phyloP scores from a whole-genome alignment of 2,797 vertebrate species.

The Amazona ochrocephala region DNA sequence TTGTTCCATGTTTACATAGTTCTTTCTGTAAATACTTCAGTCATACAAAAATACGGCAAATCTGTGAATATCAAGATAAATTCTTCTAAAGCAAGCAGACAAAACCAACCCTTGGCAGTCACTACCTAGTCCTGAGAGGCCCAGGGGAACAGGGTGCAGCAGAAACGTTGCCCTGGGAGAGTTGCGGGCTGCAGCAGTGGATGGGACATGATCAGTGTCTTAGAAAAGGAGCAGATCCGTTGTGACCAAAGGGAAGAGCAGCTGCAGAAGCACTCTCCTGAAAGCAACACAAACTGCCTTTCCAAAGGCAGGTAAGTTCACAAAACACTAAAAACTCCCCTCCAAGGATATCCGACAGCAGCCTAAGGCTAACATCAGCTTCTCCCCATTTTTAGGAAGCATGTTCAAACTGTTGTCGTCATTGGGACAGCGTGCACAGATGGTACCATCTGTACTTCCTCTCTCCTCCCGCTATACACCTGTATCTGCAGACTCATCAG shows the following conservation, averaged over 20 bases:
- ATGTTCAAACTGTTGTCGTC: background rate
- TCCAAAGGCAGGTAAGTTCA: background rate
- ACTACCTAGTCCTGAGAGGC: background rate
- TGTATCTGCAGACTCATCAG: background rate
- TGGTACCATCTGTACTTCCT: background rate
- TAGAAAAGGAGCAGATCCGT: background rate
- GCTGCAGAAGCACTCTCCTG: background rate
- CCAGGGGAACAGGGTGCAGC: rapidly evolving
- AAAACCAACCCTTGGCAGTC: background rate
- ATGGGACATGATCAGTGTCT: rapidly evolving
- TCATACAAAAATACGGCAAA: background rate
- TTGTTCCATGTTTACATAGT: background rate
- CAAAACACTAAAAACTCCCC: background rate
- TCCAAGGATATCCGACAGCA: background rate
- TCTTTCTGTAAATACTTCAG: background rate
- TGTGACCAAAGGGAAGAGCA: background rate
- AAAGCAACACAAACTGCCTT: background rate
- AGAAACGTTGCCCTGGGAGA: rapidly evolving
- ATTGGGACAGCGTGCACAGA: background rate
- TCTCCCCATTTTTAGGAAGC: background rate
- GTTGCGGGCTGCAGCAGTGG: background rate
- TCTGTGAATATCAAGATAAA: background rate
- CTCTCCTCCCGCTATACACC: background rate
- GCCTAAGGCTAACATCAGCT: background rate
- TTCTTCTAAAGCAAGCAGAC: background rate